Base-by-base conservation (phyloP, 2,797 vertebrate genomes). In the Columba guinea region DNA sequence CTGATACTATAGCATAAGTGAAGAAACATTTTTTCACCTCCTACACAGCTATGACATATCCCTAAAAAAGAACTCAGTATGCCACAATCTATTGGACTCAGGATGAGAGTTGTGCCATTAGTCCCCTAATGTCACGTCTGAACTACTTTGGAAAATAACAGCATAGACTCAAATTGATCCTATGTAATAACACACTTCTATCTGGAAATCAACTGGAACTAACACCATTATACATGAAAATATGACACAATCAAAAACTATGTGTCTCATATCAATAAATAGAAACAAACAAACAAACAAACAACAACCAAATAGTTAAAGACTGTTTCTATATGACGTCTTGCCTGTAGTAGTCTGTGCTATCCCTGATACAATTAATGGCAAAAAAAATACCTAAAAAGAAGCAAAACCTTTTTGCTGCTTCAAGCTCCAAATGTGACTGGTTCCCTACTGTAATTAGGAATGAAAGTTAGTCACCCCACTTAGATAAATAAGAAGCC, bases 21-120 rank as follows among this genome's bases (percentile, higher is more conserved):
- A 96, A 83, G 62, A 95, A 93, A 94, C 65, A 91, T 95, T 95
- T 96, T 92, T 93, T 90, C 95, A 95, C 84, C 81, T 89, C 95
- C 94, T 90, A 87, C 94, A 87, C 51, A 90, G 58, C 51, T 77
- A 81, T 90, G 91, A 87, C 90, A 95, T 91, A 69, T 65, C 74
- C 62, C 75, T 79, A 84, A 93, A 96, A 94, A 92, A 92, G 62
- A 88, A 84, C 78, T 63, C 9, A 1, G 35, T 56, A 89, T 94
- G 95, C 74, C 93, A 94, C 76, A 94, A 88, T 74, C 91, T 90
- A 94, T 91, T 51, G 89, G 63, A 84, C 56, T 94, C 83, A 87
- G 67, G 46, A 77, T 44, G 35, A 67, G 76, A 92, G 53, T 87
- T 95, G 63, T 0, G 9, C 62, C 89, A 90, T 86, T 84, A 88